Evolutionary conservation across 2,888 invertebrate genomes (phyloP).

Genomic region (Octodonta nipae): DNA sequence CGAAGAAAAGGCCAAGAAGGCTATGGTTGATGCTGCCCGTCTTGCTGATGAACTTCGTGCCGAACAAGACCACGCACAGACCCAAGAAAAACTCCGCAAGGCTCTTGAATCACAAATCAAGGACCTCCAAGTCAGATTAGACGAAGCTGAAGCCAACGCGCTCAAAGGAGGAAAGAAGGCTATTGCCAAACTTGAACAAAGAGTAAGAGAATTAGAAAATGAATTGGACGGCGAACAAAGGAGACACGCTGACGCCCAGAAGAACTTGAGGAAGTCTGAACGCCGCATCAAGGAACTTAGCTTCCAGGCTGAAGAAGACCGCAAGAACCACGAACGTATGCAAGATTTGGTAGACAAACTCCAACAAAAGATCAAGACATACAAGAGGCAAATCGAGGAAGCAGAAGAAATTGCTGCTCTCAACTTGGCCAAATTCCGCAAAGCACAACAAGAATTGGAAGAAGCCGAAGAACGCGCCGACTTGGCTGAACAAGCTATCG

Average conservation of each 20-base stretch:
- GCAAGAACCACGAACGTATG: constrained; percentile 99
- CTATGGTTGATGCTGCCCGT: constrained; percentile 96
- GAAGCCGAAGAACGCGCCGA: constrained; percentile 95
- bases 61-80: constrained; percentile 97
- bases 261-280: constrained; percentile 95
- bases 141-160: constrained; percentile 79
- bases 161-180: constrained; percentile 98
- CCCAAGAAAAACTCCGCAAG: constrained; percentile 96
- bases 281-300: constrained; percentile 95
- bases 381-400: constrained; percentile 99
- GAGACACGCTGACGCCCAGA: constrained; percentile 95
- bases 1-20: constrained; percentile 97
- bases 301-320: constrained; percentile 97
- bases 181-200: constrained; percentile 95
- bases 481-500: constrained; percentile 90
- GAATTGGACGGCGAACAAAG: constrained; percentile 97
- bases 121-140: constrained; percentile 91
- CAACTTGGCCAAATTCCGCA: constrained; percentile 97
- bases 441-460: constrained; percentile 89
- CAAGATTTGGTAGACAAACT: constrained; percentile 99
- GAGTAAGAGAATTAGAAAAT: constrained; percentile 88
- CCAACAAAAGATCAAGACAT: constrained; percentile 99
- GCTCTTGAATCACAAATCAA: constrained; percentile 96
- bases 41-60: constrained; percentile 97
- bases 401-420: constrained; percentile 96